Base-by-base conservation (phyloP, 2,113 vertebrate genomes). In the Aix galericulata region DNA sequence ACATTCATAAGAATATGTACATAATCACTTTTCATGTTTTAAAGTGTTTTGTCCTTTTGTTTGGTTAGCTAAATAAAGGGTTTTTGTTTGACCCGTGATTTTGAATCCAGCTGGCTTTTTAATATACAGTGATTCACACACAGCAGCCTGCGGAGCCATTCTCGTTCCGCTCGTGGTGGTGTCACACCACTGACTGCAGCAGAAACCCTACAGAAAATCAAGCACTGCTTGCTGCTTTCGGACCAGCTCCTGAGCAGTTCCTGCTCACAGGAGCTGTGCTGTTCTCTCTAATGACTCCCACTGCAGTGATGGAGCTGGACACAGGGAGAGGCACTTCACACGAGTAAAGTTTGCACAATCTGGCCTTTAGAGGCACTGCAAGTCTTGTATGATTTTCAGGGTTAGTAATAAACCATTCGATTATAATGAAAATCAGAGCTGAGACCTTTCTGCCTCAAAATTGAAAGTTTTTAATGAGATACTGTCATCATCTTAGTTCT, bases 61-160 rank as follows among this genome's bases (percentile, higher is more conserved):
- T 95, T 95, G 96, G 86, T 95, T 91, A 94, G 94, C 80, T 96
- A 93, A 95, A 95, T 94, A 94, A 93, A 93, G 90, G 91, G 82
- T 22, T 67, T 90, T 93, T 95, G 88, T 95, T 96, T 96, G 94
- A 95, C 88, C 95, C 88, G 89, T 94, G 90, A 84, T 93, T 96
- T 93, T 87, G 77, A 86, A 89, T 91, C 95, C 92, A 93, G 95
- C 80, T 96, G 94, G 67, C 88, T 94, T 96, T 96, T 97, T 93
- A 86, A 89, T 92, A 91, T 46, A 68, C 76, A 36, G 88, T 97
- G 95, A 97, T 84, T 97, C 95, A 96, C 12, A 64, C 66, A 26
- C 66, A 82, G 62, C 90, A 92, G 83, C 95, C 92, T 68, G 83
- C 56, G 21, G 92, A 78, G 92, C 29, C 5, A 2, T 25, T 84